A percentile compares a stretch with the other conserved stretches of the same genome.
Conservation (phyloP, 2,113 vertebrate species). For the Atrichornis clamosus region DNA sequence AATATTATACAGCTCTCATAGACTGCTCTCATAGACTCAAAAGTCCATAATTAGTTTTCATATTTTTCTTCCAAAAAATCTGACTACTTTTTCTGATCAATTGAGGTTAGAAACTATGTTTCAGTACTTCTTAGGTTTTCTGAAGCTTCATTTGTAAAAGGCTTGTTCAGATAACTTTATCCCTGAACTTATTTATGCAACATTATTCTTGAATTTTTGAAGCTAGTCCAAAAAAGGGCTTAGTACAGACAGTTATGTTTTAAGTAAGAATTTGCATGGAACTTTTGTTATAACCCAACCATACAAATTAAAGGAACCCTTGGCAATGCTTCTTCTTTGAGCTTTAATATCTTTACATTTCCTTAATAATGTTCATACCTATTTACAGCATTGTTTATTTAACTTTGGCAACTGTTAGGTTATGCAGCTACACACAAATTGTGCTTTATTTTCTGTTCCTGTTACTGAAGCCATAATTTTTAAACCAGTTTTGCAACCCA, state of each 20-base stretch:
- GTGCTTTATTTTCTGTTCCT: not conserved
- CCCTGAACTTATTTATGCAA: not conserved
- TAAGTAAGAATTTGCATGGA: not conserved
- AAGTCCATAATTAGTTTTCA: not conserved
- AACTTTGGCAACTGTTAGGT: not conserved
- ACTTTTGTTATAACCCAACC: not conserved
- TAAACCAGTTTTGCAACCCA: not conserved
- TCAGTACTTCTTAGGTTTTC: not conserved
- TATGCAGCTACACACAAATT: not conserved
- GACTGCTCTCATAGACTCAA: not conserved
- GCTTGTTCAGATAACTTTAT: not conserved
- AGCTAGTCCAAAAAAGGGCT: not conserved
- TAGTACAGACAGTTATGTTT: not conserved
- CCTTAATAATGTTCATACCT: not conserved
- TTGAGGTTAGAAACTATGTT: not conserved
- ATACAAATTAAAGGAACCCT: not conserved
- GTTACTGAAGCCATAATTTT: not conserved
- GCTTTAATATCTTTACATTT: not conserved
- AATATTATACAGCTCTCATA: too few species aligned
- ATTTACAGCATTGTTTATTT: not conserved
- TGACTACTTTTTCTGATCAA: not conserved
- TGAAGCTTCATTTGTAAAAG: not conserved
- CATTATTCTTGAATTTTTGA: not conserved
- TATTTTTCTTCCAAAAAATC: not conserved
- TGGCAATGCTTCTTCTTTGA: not conserved